Conservation (phyloP, 2,797 vertebrate genomes). For the Neosilurus mollespiculum region DNA sequence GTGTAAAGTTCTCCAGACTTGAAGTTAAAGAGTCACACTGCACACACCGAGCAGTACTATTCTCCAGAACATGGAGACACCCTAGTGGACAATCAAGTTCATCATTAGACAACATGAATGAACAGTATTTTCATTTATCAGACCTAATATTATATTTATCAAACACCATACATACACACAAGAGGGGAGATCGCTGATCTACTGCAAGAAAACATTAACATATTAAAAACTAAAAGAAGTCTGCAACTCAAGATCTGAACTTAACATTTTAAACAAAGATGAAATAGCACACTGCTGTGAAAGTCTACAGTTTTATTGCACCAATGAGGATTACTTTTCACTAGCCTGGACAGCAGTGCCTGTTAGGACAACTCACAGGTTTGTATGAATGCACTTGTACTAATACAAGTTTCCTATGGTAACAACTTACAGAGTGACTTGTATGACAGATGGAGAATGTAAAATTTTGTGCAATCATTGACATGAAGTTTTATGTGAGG, state of each 20-base stretch:
- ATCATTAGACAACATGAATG: not conserved
- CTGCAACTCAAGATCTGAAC: not conserved
- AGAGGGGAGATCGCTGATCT: too few species aligned
- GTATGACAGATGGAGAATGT: not conserved
- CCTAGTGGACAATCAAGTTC: slow-evolving; percentile 67
- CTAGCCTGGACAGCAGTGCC: too few species aligned
- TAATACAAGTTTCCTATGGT: not conserved
- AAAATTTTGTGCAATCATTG: not conserved
- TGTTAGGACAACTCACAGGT: not conserved
- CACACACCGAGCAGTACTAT: slow-evolving; percentile 81
- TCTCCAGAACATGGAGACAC: slow-evolving; percentile 81
- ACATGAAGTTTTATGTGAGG: not conserved
- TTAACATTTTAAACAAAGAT: not conserved
- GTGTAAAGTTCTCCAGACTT: slow-evolving; percentile 69
- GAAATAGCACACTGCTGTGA: not conserved
- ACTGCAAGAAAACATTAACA: not conserved
- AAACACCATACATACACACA: not conserved
- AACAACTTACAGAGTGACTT: not conserved
- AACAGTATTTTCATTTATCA: not conserved
- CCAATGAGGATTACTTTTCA: not conserved
- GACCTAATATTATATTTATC: not conserved
- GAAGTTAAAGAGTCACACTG: slow-evolving; percentile 72
- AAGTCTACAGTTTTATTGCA: not conserved
- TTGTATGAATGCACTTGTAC: not conserved
- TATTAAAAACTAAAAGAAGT: not conserved